Base-by-base conservation (phyloP, 2,888 invertebrate genomes). In the Coelinius sp. region DNA sequence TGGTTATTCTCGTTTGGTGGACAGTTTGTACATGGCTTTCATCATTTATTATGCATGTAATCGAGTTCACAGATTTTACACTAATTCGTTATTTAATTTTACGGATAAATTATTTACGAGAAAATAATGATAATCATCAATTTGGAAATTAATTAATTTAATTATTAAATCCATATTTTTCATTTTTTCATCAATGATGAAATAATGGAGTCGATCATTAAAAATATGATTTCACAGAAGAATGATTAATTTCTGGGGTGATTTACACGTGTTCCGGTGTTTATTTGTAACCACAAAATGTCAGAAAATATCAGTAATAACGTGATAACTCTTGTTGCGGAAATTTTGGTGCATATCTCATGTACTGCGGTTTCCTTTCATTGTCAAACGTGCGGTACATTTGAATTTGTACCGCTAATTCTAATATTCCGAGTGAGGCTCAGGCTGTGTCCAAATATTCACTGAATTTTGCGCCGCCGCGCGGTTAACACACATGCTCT, bases 391-490 rank as follows among this genome's bases (percentile, higher is more conserved):
- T 59, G 74, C 41, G 59, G 24, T 53, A 38, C 25, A 64, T 49
- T 62, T 17, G 27, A 52, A 56, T 76, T 78, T 73, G 77, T 78
- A 78, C 79, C 79, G 76, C 80, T 78, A 79, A 78, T 78, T 79
- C 78, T 79, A 78, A 80, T 80, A 80, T 77, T 74, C 73, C 73
- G 77, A 78, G 78, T 77, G 77, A 76, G 75, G 78, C 68, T 71
- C 44, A 35, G 46, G 41, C 53, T 70, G 53, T 56, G 68, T 5
- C 68, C 53, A 68, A 71, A 77, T 76, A 71, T 74, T 71, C 70
- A 74, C 20, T 22, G 67, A 71, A 62, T 62, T 71, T 71, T 44
- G 65, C 65, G 25, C 25, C 24, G n/a, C 1, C 5, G 12, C 31
- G 66, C n/a, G 46, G 71, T 66, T 59, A 53, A 64, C 65, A 74